Evolutionary conservation across 2,888 invertebrate species (phyloP), one percentile per base, ranked within the genome.

Genomic region (Pammene aurita): DNA sequence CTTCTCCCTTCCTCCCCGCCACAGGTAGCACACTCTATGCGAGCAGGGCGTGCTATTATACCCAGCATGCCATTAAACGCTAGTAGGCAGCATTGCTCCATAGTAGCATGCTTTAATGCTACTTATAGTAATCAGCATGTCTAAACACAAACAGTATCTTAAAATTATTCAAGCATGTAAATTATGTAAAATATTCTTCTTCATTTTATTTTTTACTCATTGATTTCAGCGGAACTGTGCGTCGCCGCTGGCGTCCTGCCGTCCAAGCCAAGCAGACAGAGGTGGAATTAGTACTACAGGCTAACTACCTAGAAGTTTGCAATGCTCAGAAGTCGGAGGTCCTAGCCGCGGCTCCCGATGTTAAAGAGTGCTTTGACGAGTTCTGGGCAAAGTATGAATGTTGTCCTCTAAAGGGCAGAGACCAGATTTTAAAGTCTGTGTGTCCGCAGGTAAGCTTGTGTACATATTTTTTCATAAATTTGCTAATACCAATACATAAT

Each of bases 381-480:
- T 98, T 95, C 87, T 98, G 97, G 97, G 79, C 90, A 0, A 93
- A 93, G 62, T 94, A 96, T 84, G 82, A 89, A 70, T 83, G 92
- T 34, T 90, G 94, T 72, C 96, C 96, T 0, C 86, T 98, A 72
- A 92, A 93, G 70, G 97, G 95, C 0, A 93, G 98, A 72, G 96
- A 98, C 85, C 92, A 94, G 72, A 97, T 98, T 76, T 82, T 98
- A 50, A 93, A 95, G 68, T 96, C 96, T 63, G 94, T 98, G 72
- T 97, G 96, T 86, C 97, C 98, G n/a, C 95, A 96, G 92, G 96
- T 96, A 84, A 73, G 16, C 16, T 16, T 18, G 18, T 0, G 46
- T 0, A 46, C 7, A 35, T 7, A 5, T 38, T 5, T 38, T 7
- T 38, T 38, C 9, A 7, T 38, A 38, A 2, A 2, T 26, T 26